Evolutionary conservation across 2,113 vertebrate species (phyloP).

Genomic region (Setophaga petechia): DNA sequence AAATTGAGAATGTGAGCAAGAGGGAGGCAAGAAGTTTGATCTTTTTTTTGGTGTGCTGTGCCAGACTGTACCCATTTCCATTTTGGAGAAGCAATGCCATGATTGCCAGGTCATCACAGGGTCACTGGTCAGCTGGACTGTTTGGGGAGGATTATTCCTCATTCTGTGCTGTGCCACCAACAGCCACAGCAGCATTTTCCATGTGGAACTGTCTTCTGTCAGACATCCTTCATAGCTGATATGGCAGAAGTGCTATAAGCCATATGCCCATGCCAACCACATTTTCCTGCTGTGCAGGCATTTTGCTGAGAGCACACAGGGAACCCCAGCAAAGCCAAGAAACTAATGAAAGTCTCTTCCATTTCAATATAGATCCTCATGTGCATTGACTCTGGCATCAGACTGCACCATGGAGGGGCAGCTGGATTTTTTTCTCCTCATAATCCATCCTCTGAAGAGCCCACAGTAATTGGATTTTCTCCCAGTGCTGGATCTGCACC

Average conservation of each 20-base stretch:
- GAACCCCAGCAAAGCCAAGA: neutral
- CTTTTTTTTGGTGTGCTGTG: neutral
- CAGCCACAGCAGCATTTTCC: neutral
- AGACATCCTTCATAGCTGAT: neutral
- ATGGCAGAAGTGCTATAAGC: neutral
- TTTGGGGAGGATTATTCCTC: neutral
- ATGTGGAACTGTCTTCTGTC: neutral
- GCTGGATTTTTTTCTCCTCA: neutral
- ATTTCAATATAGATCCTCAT: neutral
- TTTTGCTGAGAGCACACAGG: neutral
- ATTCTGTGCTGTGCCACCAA: neutral
- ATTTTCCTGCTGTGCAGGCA: neutral
- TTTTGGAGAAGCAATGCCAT: neutral
- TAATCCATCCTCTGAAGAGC: neutral
- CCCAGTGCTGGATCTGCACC: neutral
- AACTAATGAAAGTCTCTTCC: slow-evolving; percentile 8
- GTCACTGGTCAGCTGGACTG: neutral
- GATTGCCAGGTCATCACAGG: fast-evolving
- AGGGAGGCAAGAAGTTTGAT: neutral
- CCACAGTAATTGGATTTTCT: neutral
- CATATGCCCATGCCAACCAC: neutral
- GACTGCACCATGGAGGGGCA: neutral
- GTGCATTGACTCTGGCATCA: neutral
- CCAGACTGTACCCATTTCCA: neutral
- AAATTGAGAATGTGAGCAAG: neutral